Conservation (phyloP, 2,113 vertebrate genomes). For the Heterotilapia buettikoferi region DNA sequence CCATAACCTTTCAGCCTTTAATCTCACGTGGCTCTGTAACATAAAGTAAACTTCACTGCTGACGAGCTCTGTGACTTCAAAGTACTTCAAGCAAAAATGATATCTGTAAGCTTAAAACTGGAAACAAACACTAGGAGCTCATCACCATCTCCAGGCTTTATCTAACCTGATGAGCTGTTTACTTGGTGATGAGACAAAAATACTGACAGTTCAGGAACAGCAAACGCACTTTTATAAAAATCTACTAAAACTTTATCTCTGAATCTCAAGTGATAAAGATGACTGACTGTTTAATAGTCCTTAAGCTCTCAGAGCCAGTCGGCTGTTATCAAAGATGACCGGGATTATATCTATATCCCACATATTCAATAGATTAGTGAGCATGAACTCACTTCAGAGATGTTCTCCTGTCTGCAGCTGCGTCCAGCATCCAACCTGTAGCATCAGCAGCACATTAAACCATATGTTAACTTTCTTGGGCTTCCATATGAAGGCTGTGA, state of each 20-base stretch:
- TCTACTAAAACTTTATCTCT: background rate
- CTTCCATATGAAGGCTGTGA: background rate
- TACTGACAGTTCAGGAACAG: background rate
- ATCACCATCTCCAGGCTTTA: rapidly evolving
- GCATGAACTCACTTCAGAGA: background rate
- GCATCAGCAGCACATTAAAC: background rate
- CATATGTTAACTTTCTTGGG: rapidly evolving
- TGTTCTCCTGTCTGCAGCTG: background rate
- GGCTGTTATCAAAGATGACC: background rate
- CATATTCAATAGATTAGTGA: rapidly evolving
- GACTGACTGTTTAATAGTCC: rapidly evolving
- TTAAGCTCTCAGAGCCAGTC: background rate
- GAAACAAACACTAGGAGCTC: background rate
- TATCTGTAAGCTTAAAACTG: background rate
- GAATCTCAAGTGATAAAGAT: background rate
- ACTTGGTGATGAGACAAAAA: background rate
- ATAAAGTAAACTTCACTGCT: background rate
- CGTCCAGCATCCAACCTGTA: background rate
- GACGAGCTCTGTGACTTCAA: background rate
- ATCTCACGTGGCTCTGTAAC: rapidly evolving
- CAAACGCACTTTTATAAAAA: rapidly evolving
- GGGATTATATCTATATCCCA: rapidly evolving
- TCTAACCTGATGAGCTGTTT: background rate
- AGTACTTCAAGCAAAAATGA: background rate
- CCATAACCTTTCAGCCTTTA: background rate